These are phyloP conservation scores for Borostomias antarcticus DNA, from an alignment of 2,797 vertebrate genomes.

Conservation along the genomic window DNA sequence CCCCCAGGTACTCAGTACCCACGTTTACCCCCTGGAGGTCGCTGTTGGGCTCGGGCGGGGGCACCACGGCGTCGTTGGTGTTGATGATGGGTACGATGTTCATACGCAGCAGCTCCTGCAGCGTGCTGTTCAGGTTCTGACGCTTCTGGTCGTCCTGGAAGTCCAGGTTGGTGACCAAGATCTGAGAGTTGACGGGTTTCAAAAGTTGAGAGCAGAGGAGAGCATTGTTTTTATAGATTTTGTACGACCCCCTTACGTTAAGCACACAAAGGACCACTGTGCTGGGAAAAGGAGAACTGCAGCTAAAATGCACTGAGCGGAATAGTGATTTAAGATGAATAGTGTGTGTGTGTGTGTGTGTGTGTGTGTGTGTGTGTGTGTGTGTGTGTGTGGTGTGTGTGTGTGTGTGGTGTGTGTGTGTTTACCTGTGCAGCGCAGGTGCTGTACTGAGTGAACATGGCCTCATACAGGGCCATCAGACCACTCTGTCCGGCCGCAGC, in stretches of 20 bases:
- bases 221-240: too few relatives aligned
- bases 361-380: too few relatives aligned
- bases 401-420: too few relatives aligned
- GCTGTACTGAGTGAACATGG: slow-evolving; percentile 99
- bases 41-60: slow-evolving; percentile 95
- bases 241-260: too few relatives aligned
- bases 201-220: too few relatives aligned
- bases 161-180: slow-evolving; percentile 97
- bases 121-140: slow-evolving; percentile 92
- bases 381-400: too few relatives aligned
- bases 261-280: too few relatives aligned
- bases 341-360: too few relatives aligned
- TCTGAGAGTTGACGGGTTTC: too few relatives aligned
- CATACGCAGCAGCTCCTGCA: slow-evolving; percentile 94
- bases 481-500: slow-evolving; percentile 98
- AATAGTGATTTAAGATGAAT: too few relatives aligned
- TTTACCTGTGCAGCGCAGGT: slow-evolving; percentile 95
- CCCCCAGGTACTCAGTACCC: slow-evolving; percentile 80
- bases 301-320: too few relatives aligned
- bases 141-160: slow-evolving; percentile 98
- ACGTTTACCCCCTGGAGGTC: slow-evolving; percentile 99
- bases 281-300: too few relatives aligned
- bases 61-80: slow-evolving; percentile 96
- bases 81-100: slow-evolving; percentile 99
- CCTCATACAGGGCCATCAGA: slow-evolving; percentile 97